Conservation (phyloP, 2,113 vertebrate species). For the Larimichthys crocea region DNA sequence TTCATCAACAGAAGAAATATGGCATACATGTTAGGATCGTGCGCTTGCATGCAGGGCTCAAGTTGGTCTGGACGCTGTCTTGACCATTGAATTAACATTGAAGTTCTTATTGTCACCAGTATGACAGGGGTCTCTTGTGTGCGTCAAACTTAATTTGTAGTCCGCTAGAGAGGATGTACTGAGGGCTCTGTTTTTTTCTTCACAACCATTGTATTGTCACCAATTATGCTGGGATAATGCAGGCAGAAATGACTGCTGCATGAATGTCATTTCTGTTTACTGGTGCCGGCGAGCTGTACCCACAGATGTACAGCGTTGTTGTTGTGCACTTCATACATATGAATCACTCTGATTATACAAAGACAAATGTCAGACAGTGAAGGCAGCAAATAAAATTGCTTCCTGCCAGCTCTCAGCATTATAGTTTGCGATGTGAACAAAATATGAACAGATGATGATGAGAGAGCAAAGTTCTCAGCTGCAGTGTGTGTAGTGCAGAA, state of each 20-base stretch:
- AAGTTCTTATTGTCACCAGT: neutral
- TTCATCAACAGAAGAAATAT: too few relatives aligned
- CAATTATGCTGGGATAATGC: slow-evolving; percentile 29
- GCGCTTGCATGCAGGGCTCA: neutral
- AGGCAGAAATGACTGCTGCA: neutral
- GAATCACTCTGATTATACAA: slow-evolving; percentile 18
- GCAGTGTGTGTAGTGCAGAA: neutral
- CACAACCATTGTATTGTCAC: slow-evolving; percentile 15
- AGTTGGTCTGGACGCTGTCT: neutral
- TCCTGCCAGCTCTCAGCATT: neutral
- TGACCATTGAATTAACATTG: neutral
- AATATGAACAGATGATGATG: neutral
- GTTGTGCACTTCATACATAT: neutral
- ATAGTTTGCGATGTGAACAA: neutral
- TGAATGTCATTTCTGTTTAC: slow-evolving; percentile 11
- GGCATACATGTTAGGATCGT: too few relatives aligned
- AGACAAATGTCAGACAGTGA: neutral
- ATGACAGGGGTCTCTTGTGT: slow-evolving; percentile 4
- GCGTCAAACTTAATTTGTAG: slow-evolving; percentile 37
- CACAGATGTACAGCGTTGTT: neutral
- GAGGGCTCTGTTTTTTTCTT: slow-evolving; percentile 37
- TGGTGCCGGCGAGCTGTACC: neutral
- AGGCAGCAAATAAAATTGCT: neutral
- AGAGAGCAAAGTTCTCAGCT: neutral
- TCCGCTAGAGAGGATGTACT: slow-evolving; percentile 32